These are phyloP conservation scores for Holotrichia oblita DNA, from an alignment of 1,140 invertebrate species.

Conservation along the genomic window DNA sequence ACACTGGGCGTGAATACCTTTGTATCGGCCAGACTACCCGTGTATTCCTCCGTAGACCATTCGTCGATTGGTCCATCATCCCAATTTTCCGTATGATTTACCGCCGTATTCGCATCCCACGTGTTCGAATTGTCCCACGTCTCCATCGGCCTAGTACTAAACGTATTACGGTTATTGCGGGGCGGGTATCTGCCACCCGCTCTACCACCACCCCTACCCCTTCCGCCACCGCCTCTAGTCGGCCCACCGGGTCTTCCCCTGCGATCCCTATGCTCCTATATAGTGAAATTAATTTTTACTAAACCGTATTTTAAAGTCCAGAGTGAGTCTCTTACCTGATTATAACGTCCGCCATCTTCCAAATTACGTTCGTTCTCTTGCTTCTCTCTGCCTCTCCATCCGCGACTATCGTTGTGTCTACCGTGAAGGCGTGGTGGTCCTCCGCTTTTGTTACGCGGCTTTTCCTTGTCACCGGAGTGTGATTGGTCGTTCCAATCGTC, in stretches of 20 bases:
- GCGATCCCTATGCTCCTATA: constrained; percentile 50
- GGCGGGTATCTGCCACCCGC: constrained; percentile 58
- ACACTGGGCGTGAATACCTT: constrained; percentile 89
- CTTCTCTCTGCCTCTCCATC: constrained; percentile 59
- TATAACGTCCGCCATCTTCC: constrained; percentile 50
- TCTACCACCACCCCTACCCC: constrained; percentile 68
- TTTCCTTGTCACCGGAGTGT: constrained; percentile 53
- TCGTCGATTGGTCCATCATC: constrained; percentile 74
- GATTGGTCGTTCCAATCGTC: constrained; percentile 61
- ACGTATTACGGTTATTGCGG: constrained; percentile 50
- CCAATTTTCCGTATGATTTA: constrained; percentile 56
- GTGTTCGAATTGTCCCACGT: constrained; percentile 63
- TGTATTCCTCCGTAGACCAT: constrained; percentile 96
- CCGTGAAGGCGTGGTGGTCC: constrained; percentile 54
- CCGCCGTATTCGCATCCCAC: constrained; percentile 56
- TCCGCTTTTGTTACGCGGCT: constrained; percentile 60
- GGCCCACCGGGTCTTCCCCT: constrained; percentile 54
- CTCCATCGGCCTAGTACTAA: constrained; percentile 62
- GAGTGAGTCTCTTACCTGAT: constrained; percentile 44
- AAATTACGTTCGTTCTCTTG: constrained; percentile 59
- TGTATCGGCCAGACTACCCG: constrained; percentile 90
- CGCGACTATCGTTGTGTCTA: constrained; percentile 54
- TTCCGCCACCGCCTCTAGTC: constrained; percentile 64
- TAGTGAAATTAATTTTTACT: constrained; percentile 24
- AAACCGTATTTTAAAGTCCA: too few relatives aligned